These are phyloP conservation scores for Habroteleia sp. DNA, from an alignment of 2,888 invertebrate species.

Conservation along the genomic window DNA sequence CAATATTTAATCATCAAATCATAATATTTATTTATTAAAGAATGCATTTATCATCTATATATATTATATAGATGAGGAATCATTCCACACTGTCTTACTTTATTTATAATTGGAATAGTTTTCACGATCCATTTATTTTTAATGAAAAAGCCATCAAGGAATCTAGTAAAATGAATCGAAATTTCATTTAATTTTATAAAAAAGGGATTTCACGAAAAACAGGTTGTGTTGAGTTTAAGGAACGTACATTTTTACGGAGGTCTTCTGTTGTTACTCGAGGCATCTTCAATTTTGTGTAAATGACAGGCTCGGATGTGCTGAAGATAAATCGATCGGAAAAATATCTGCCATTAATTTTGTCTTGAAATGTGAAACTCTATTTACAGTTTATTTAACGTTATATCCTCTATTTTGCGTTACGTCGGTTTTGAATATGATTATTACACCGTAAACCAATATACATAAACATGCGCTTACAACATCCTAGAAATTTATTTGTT, in stretches of 20 bases:
- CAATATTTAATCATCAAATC: too few relatives aligned
- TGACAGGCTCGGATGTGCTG: slow-evolving; percentile 19
- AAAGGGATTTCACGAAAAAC: background rate
- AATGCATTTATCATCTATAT: too few relatives aligned
- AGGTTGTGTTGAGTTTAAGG: slow-evolving; percentile 12
- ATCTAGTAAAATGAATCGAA: slow-evolving; percentile 1
- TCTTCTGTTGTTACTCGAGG: slow-evolving; percentile 11
- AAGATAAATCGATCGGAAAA: slow-evolving; percentile 50
- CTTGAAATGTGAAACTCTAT: slow-evolving; percentile 28
- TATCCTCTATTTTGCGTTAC: slow-evolving; percentile 7
- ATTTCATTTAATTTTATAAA: slow-evolving; percentile 10
- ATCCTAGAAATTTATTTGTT: too few relatives aligned
- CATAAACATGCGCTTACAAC: background rate
- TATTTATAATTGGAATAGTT: too few relatives aligned
- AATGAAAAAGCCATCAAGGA: too few relatives aligned
- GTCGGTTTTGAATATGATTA: slow-evolving; percentile 29
- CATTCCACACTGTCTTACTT: too few relatives aligned
- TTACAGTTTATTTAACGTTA: slow-evolving; percentile 26
- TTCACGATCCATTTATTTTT: too few relatives aligned
- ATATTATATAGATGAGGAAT: too few relatives aligned
- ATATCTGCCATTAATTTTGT: slow-evolving; percentile 37
- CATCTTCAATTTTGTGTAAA: slow-evolving; percentile 35
- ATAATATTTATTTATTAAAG: too few relatives aligned
- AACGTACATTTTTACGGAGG: slow-evolving; percentile 14
- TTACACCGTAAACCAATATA: slow-evolving; percentile 7